Evolutionary conservation across 2,797 vertebrate species (phyloP).

Genomic region (Antennarius maculatus): DNA sequence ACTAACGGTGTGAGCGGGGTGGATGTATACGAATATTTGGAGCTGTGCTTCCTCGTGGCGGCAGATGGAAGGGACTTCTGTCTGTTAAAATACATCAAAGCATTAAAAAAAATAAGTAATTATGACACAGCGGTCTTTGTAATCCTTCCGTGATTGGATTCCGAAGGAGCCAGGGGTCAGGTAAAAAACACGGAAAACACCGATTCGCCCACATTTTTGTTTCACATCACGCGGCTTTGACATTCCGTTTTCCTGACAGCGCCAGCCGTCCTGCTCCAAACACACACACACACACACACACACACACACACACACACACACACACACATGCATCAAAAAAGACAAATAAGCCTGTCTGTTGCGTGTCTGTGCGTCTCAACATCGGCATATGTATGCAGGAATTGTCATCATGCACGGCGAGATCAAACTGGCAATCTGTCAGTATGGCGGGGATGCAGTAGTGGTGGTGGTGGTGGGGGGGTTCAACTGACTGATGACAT

Average conservation of each 20-base stretch:
- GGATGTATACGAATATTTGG: conserved; percentile 30
- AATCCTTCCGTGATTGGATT: conserved; percentile 48
- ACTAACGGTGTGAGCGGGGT: conserved; percentile 9
- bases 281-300: too few relatives aligned
- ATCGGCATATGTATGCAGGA: conserved; percentile 53
- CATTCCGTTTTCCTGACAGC: conserved; percentile 50
- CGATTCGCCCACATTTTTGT: background rate
- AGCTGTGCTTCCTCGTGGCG: conserved; percentile 25
- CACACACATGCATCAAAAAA: conserved; percentile 59
- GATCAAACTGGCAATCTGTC: conserved; percentile 69
- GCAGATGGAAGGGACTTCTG: conserved; percentile 30
- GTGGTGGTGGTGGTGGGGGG: conserved; percentile 12
- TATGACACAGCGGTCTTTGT: conserved; percentile 10
- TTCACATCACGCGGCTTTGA: conserved; percentile 12
- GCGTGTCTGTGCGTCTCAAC: conserved; percentile 43
- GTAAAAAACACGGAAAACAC: conserved; percentile 42
- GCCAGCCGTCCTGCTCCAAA: conserved; percentile 30
- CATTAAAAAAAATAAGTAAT: conserved; percentile 4
- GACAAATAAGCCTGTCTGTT: conserved; percentile 61
- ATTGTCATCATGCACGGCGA: conserved; percentile 62
- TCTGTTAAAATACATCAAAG: conserved; percentile 49
- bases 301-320: conserved; percentile 19
- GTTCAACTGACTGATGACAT: conserved; percentile 68
- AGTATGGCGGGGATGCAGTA: conserved; percentile 52
- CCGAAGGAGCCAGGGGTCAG: conserved; percentile 52